phyloP scores from a whole-genome alignment of 2,113 vertebrate species.

The Erpornis zantholeuca region DNA sequence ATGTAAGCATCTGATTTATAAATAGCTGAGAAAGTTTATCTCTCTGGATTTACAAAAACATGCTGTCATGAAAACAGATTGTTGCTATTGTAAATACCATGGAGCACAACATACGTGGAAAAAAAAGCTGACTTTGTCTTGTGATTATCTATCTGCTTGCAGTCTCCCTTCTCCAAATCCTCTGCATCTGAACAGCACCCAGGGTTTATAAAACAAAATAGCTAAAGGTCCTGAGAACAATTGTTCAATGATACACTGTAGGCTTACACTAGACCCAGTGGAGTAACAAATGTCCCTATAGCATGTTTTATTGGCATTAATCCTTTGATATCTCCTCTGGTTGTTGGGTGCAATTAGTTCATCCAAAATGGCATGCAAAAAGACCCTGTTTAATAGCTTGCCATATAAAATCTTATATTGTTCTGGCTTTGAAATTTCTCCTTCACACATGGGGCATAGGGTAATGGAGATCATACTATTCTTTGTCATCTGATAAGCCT shows the following conservation, averaged over 20 bases:
- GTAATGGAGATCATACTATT: not conserved
- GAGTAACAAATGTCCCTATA: not conserved
- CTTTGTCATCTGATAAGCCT: not conserved
- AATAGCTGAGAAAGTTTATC: slow-evolving; percentile 63
- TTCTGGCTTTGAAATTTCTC: not conserved
- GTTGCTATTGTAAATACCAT: slow-evolving; percentile 43
- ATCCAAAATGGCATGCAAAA: not conserved
- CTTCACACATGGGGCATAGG: not conserved
- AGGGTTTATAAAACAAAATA: slow-evolving; percentile 45
- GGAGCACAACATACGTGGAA: not conserved
- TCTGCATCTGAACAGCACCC: slow-evolving; percentile 1
- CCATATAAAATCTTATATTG: not conserved
- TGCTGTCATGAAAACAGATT: slow-evolving; percentile 51
- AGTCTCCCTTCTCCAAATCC: not conserved
- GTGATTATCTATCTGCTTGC: slow-evolving; percentile 16
- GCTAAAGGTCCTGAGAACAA: slow-evolving; percentile 26
- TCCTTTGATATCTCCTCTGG: not conserved
- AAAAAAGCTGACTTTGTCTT: not conserved
- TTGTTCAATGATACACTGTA: not conserved
- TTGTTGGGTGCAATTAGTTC: not conserved
- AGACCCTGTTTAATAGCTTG: not conserved
- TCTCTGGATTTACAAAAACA: slow-evolving; percentile 52
- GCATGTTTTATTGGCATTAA: not conserved
- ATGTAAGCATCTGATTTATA: slow-evolving; percentile 61
- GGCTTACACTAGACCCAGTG: not conserved